Evolutionary conservation across 2,797 vertebrate genomes (phyloP).

Genomic region (Bradypus variegatus): DNA sequence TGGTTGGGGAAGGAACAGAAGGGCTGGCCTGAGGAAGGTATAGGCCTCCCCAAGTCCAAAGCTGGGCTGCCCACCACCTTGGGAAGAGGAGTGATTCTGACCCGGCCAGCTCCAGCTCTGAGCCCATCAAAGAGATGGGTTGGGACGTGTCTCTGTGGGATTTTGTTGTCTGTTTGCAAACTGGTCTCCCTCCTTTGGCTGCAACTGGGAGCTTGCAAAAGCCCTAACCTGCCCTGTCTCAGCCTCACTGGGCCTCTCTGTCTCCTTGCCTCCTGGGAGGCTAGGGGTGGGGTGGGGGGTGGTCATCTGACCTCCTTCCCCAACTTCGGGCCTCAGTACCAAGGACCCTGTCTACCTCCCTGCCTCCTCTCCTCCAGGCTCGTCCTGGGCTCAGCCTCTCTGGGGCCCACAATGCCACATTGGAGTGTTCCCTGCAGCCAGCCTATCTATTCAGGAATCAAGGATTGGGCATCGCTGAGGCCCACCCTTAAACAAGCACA

Average conservation of each 20-base stretch:
- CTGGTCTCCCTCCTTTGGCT: slow-evolving; percentile 35
- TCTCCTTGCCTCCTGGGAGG: neutral
- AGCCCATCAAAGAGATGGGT: slow-evolving; percentile 10
- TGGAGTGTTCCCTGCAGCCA: neutral
- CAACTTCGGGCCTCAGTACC: neutral
- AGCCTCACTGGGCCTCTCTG: neutral
- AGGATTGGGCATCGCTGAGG: neutral
- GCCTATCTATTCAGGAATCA: neutral
- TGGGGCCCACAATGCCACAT: no score
- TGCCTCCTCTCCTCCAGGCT: neutral
- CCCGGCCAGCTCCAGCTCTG: neutral
- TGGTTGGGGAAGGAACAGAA: neutral
- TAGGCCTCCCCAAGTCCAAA: neutral
- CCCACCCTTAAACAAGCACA: neutral
- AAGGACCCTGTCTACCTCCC: neutral
- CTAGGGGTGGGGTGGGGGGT: no score
- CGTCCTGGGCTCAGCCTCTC: neutral
- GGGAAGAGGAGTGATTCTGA: neutral
- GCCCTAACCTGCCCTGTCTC: neutral
- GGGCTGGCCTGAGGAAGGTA: neutral
- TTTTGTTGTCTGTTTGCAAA: slow-evolving; percentile 50
- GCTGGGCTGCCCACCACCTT: neutral
- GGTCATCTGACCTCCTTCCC: neutral
- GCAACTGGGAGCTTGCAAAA: slow-evolving; percentile 14
- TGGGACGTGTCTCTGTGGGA: slow-evolving; percentile 27